Percentiles rank a stretch among this genome's conserved stretches.
phyloP scores from a whole-genome alignment of 1,140 invertebrate species.

The Lepidurus couesii region DNA sequence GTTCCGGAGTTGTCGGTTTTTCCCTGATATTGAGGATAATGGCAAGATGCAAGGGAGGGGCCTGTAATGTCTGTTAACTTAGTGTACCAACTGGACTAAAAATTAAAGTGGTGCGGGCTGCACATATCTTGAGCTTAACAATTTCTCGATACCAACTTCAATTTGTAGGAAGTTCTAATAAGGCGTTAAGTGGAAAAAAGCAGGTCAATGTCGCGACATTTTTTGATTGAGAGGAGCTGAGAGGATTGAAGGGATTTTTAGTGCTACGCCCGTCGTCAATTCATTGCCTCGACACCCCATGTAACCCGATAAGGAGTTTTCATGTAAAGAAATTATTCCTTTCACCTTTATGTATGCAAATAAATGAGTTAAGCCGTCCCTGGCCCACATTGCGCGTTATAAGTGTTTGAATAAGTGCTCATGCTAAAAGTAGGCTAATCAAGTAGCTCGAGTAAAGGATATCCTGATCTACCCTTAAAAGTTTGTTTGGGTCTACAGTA shows the following conservation, averaged over 20 bases:
- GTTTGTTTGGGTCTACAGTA: background rate
- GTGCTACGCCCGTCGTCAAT: background rate
- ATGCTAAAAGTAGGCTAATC: background rate
- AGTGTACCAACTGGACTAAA: no score
- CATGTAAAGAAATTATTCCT: background rate
- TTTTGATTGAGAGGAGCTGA: background rate
- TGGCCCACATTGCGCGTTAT: background rate
- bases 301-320: background rate
- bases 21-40: no score
- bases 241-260: background rate
- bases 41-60: no score
- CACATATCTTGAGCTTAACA: background rate
- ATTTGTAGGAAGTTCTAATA: slow-evolving; percentile 12
- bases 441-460: background rate
- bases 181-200: background rate
- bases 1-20: no score
- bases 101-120: background rate
- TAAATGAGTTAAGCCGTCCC: background rate
- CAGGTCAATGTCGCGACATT: background rate
- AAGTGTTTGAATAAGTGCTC: background rate
- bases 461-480: background rate
- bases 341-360: slow-evolving; percentile 15
- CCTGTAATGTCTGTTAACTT: no score
- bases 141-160: background rate
- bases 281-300: background rate